A percentile compares a stretch with the other conserved stretches of the same genome.
Conservation (phyloP, 2,113 vertebrate species). For the Nannobrachium achirus region DNA sequence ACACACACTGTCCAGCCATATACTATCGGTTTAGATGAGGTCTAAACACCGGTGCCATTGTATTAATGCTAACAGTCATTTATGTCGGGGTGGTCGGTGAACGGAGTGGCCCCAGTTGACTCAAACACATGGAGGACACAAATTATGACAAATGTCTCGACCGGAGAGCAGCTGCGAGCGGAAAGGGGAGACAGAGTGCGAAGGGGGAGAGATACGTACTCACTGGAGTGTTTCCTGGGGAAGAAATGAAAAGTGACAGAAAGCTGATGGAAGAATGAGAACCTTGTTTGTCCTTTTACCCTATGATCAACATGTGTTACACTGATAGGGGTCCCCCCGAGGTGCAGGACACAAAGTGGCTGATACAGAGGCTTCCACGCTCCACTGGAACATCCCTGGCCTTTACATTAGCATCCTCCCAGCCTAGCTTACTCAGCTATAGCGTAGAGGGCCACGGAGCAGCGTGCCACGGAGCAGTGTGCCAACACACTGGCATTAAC, state of each 20-base stretch:
- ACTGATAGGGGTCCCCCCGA: conserved; percentile 65
- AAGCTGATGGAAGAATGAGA: conserved; percentile 74
- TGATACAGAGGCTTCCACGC: conserved; percentile 60
- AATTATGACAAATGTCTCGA: conserved; percentile 64
- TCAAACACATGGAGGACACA: conserved; percentile 51
- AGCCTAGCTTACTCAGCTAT: conserved; percentile 59
- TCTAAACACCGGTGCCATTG: conserved; percentile 24
- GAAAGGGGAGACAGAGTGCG: conserved; percentile 30
- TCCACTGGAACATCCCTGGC: conserved; percentile 61
- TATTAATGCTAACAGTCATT: conserved; percentile 31
- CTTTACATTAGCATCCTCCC: conserved; percentile 67
- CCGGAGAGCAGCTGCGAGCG: conserved; percentile 12
- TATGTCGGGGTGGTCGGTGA: conserved; percentile 30
- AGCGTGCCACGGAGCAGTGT: conserved; percentile 56
- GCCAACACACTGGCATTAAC: conserved; percentile 58
- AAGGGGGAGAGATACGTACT: conserved; percentile 61
- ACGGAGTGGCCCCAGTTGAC: conserved; percentile 41
- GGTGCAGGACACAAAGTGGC: conserved; percentile 57
- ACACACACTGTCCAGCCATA: too few relatives aligned
- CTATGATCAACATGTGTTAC: conserved; percentile 75
- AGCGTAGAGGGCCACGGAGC: conserved; percentile 49
- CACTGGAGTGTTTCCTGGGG: conserved; percentile 63
- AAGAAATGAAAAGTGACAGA: conserved; percentile 76
- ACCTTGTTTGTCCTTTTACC: conserved; percentile 78
- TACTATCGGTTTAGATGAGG: not conserved